Conservation (phyloP, 2,888 invertebrate species). For the Drosophila austrosaltans region DNA sequence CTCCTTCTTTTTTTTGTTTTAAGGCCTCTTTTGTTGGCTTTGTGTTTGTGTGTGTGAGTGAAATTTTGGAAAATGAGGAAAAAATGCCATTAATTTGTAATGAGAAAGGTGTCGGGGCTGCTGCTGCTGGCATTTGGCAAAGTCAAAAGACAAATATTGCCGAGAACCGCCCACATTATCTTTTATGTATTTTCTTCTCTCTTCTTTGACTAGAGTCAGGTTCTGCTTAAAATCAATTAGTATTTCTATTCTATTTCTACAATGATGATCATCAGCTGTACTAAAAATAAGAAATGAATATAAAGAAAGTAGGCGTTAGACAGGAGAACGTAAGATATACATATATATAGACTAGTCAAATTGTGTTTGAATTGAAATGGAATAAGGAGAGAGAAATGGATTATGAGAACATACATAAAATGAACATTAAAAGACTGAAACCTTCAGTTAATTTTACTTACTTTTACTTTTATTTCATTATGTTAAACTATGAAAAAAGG, state of each 20-base stretch:
- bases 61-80: neutral
- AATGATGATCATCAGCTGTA: slow-evolving; percentile 58
- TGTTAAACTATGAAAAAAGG: no score
- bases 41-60: slow-evolving; percentile 10
- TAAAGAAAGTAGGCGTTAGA: slow-evolving; percentile 42
- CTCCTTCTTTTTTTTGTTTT: slow-evolving; percentile 36
- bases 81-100: slow-evolving; percentile 80
- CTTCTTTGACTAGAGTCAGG: slow-evolving; percentile 36
- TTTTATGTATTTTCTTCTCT: neutral
- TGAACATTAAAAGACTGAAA: neutral
- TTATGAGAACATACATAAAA: neutral
- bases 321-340: slow-evolving; percentile 28
- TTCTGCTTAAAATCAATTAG: slow-evolving; percentile 80
- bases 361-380: slow-evolving; percentile 20
- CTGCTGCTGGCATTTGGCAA: slow-evolving; percentile 21
- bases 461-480: no score
- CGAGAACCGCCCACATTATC: slow-evolving; percentile 58
- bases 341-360: slow-evolving; percentile 14
- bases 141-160: slow-evolving; percentile 77
- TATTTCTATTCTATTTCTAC: slow-evolving; percentile 45
- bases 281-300: slow-evolving; percentile 39
- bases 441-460: no score
- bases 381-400: neutral
- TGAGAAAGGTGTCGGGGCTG: slow-evolving; percentile 77
- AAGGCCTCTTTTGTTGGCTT: slow-evolving; percentile 47